phyloP scores from a whole-genome alignment of 2,113 vertebrate genomes.

The Thermophis baileyi region DNA sequence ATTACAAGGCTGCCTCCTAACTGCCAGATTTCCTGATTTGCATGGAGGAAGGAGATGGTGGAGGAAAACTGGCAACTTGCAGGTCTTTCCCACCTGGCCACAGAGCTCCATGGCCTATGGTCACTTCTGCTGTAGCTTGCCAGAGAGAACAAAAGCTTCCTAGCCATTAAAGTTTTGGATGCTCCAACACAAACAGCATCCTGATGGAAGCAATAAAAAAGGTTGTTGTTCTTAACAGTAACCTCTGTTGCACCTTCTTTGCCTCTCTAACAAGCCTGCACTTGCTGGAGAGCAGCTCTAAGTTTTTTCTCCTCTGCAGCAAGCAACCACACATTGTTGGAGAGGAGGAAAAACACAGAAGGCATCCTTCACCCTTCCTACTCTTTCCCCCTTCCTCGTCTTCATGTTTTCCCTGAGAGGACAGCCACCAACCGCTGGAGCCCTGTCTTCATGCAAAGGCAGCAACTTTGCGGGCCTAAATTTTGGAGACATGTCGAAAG shows the following conservation, averaged over 20 bases:
- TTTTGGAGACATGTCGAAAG: neutral
- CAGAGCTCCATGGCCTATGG: neutral
- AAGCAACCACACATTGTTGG: neutral
- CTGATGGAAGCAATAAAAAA: neutral
- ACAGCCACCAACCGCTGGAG: neutral
- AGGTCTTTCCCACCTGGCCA: neutral
- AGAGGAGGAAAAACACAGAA: neutral
- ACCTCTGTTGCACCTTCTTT: neutral
- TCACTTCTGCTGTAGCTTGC: neutral
- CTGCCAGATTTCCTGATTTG: neutral
- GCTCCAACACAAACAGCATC: neutral
- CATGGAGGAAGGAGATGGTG: neutral
- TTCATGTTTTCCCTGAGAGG: neutral
- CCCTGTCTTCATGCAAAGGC: neutral
- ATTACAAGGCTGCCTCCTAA: neutral
- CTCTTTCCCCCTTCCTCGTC: neutral
- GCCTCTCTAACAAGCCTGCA: neutral
- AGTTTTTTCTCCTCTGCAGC: neutral
- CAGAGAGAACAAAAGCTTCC: neutral
- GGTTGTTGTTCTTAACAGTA: neutral
- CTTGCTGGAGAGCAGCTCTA: neutral
- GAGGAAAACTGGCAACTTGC: neutral
- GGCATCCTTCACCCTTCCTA: neutral
- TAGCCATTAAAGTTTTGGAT: neutral
- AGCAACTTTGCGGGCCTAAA: neutral